Conservation (phyloP, 2,797 vertebrate genomes). For the Bradypodion pumilum region DNA sequence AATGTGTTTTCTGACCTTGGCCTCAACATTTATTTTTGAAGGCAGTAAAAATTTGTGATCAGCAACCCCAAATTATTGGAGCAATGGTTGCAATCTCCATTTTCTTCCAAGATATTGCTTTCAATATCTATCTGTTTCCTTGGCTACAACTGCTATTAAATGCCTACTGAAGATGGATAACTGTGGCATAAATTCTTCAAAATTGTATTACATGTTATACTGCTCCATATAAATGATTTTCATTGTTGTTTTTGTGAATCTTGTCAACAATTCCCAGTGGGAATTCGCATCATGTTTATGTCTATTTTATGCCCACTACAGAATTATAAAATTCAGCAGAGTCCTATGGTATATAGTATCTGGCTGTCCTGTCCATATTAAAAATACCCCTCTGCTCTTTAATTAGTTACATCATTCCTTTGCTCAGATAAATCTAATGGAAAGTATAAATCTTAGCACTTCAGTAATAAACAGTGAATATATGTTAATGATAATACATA, state of each 20-base stretch:
- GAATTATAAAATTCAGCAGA: not conserved
- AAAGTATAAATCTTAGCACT: constrained; percentile 11
- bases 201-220: constrained; percentile 52
- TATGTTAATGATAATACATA: not conserved
- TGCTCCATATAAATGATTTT: constrained; percentile 55
- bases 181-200: constrained; percentile 57
- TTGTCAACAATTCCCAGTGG: constrained; percentile 47
- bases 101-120: constrained; percentile 70
- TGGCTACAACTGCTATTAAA: constrained; percentile 65
- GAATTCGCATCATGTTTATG: constrained; percentile 13
- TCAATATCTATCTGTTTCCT: constrained; percentile 66
- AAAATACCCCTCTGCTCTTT: not conserved
- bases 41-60: constrained; percentile 69
- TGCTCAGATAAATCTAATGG: constrained; percentile 23
- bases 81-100: constrained; percentile 68
- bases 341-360: not conserved
- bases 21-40: constrained; percentile 71
- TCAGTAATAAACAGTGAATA: not conserved
- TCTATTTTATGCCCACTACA: not conserved
- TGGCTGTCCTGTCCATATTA: not conserved
- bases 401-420: constrained; percentile 4
- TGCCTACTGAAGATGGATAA: constrained; percentile 69
- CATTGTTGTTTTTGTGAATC: constrained; percentile 53
- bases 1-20: constrained; percentile 73
- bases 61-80: constrained; percentile 71